Evolutionary conservation across 2,888 invertebrate species (phyloP), one percentile per base, ranked within the genome.

Genomic region (Sinodicranocentrus sp.): DNA sequence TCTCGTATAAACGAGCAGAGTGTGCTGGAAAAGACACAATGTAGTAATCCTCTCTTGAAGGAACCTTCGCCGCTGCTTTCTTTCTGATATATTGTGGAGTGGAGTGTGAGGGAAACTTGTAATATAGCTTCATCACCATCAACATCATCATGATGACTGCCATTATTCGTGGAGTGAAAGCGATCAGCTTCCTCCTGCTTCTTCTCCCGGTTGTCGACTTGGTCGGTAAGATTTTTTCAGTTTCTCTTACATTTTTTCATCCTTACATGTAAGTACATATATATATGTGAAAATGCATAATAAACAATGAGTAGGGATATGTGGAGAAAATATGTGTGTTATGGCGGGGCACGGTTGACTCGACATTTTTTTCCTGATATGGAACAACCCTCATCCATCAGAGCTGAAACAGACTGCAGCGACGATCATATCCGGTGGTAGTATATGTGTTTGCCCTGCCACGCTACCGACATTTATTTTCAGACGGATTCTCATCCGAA

Each of bases 191-290:
- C 52, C 26, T 70, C 19, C 25, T 52, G 52, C 52, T 70, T 6
- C 68, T 70, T 6, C 19, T 70, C n/a, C 68, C 68, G 17, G 25
- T 70, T 8, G 68, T 70, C 44, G 68, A 70, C 68, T 28, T 70
- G 28, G 68, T 70, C 28, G 68, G 68, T 70, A 70, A 70, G 68
- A 17, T 28, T 33, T 63, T 33, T 57, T 33, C n/a, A 63, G 8
- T 63, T 28, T 28, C 25, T 57, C 28, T 39, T 33, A 28, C 33
- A 2, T 17, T 63, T 43, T 43, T 39, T 21, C 19, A 26, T 65
- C 10, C 65, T 19, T 26, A n/a, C n/a, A n/a, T 15, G 19, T 21
- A 54, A 21, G 21, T 57, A n/a, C 25, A 23, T 48, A 48, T 48
- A 48, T 48, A 3, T 48, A 48, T 39, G n/a, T 48, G n/a, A 6